Base-by-base conservation (phyloP, 2,113 vertebrate species). In the Sigmodon hispidus region DNA sequence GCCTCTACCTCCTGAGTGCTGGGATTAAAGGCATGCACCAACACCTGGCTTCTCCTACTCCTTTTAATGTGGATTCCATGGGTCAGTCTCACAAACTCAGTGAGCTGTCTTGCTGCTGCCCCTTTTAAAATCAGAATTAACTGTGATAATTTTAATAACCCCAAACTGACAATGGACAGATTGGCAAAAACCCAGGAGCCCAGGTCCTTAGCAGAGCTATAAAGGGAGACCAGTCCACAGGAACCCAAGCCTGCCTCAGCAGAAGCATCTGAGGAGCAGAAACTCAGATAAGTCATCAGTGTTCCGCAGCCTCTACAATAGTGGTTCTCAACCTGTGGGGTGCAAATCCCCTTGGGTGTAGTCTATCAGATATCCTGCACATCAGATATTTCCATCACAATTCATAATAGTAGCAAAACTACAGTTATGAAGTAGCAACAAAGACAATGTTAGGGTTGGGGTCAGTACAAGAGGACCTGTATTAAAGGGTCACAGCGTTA, bases 121-220 rank as follows among this genome's bases (percentile, higher is more conserved):
- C 5, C 85, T 31, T 15, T 48, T 57, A 87, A 86, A 50, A 45
- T 6, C 17, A 15, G 3, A 11, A 31, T 50, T 22, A 61, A 8
- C 21, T n/a, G 43, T 15, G n/a, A 8, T 61, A 65, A 48, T 92
- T 15, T n/a, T 67, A 19, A 15, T 21, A 63, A 61, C 12, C 52
- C 55, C n/a, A 13, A 1, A 9, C 3, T 9, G 3, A 45, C 43
- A 57, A 0, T 9, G 61, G 61, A n/a, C n/a, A n/a, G n/a, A n/a
- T n/a, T 52, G 17, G 24, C 0, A 9, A n/a, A 59, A 61, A 11
- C 19, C 15, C 3, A 3, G 45, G 4, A 11, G 26, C 36, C 31
- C 7, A 10, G 45, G 40, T n/a, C 80, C 76, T 29, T 6, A 61
- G 36, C 10, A 36, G 21, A 76, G 57, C 57, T 43, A 7, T 45